Evolutionary conservation across 2,797 vertebrate species (phyloP).

Genomic region (Halcyon leucocephala): DNA sequence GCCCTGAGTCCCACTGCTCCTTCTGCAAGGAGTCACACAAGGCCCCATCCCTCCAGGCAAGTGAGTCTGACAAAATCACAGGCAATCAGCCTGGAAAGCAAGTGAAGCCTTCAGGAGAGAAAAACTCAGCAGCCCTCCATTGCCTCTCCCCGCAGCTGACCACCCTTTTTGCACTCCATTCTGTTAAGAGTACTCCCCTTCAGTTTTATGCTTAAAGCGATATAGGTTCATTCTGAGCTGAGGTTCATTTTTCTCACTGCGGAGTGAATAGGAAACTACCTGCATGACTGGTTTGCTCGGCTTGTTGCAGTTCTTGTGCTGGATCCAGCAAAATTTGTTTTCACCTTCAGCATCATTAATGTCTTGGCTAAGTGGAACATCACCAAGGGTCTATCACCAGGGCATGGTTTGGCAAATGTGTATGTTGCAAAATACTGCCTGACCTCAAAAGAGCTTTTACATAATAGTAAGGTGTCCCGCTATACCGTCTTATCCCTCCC

Average conservation of each 20-base stretch:
- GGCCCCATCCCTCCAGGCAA: neutral
- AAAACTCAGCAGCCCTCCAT: neutral
- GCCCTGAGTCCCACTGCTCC: neutral
- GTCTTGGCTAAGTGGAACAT: neutral
- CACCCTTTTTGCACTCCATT: neutral
- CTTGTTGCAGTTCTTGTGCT: neutral
- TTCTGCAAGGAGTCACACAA: neutral
- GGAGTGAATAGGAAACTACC: neutral
- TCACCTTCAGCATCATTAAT: slow-evolving; percentile 2
- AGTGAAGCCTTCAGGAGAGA: neutral
- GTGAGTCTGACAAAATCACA: neutral
- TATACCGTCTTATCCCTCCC: neutral
- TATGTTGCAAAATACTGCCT: neutral
- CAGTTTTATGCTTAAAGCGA: neutral
- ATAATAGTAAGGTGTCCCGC: neutral
- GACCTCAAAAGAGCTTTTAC: neutral
- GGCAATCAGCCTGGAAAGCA: neutral
- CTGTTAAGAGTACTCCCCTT: neutral
- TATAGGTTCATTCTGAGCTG: neutral
- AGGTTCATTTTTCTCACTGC: neutral
- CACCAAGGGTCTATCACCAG: neutral
- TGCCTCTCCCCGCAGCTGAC: fast-evolving
- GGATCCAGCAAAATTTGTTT: slow-evolving; percentile 17
- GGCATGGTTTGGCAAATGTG: neutral
- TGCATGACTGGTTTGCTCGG: neutral